These are phyloP conservation scores for Sus cebifrons DNA, from an alignment of 2,797 vertebrate species.

Conservation along the genomic window DNA sequence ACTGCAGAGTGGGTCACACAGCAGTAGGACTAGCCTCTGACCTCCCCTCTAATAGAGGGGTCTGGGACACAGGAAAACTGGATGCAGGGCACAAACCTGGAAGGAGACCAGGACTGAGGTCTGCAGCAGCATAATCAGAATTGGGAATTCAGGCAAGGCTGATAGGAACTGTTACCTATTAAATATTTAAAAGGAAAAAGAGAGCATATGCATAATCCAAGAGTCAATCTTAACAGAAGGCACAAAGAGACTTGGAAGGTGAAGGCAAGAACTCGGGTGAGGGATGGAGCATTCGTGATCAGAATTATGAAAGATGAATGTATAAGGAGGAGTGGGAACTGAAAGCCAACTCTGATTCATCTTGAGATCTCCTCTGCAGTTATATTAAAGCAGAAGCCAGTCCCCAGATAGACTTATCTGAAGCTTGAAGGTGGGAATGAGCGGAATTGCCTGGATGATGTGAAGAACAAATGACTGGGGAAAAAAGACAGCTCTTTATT, in stretches of 20 bases:
- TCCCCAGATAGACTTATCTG: background rate
- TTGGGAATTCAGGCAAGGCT: background rate
- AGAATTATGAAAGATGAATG: background rate
- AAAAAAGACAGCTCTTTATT: background rate
- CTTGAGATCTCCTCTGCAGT: background rate
- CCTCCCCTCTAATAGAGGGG: background rate
- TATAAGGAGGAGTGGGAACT: background rate
- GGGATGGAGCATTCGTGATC: background rate
- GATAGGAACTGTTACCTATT: background rate
- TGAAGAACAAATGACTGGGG: background rate
- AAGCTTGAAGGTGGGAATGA: background rate
- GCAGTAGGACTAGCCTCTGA: background rate
- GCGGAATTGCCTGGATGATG: background rate
- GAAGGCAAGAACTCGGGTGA: background rate
- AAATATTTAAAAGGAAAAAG: constrained; percentile 10
- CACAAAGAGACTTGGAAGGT: background rate
- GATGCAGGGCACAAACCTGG: background rate
- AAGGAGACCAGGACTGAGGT: background rate
- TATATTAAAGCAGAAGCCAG: background rate
- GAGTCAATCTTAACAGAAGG: background rate
- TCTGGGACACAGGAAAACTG: background rate
- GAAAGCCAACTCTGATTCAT: background rate
- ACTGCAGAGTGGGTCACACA: background rate
- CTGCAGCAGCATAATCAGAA: background rate
- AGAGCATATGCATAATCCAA: background rate